A percentile compares a stretch with the other conserved stretches of the same genome.
Evolutionary conservation across 2,888 invertebrate species (phyloP).

Genomic region (Chelonus formosanus): DNA sequence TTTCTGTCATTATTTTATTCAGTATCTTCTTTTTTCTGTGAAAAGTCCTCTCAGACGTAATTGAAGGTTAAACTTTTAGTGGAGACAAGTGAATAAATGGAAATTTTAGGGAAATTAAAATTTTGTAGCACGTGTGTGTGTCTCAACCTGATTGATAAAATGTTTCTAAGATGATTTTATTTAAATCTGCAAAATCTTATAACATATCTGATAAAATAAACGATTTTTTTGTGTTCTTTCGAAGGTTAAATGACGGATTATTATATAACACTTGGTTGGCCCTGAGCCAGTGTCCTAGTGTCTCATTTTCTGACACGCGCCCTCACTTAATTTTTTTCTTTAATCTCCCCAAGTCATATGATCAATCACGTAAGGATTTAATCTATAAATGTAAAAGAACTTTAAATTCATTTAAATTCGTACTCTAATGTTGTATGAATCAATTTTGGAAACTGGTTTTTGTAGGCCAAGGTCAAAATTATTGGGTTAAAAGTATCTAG

Average conservation of each 20-base stretch:
- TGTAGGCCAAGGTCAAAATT: neutral
- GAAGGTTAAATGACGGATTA: slow-evolving; percentile 30
- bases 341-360: neutral
- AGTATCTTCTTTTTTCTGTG: no score
- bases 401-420: neutral
- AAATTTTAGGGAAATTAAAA: no score
- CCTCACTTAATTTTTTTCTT: slow-evolving; percentile 12
- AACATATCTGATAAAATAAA: neutral
- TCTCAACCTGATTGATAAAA: no score
- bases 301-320: slow-evolving; percentile 36
- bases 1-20: neutral
- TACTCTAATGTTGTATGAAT: neutral
- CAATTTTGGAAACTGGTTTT: neutral
- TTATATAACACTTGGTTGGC: slow-evolving; percentile 52
- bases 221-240: slow-evolving; percentile 12
- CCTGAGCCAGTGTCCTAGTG: slow-evolving; percentile 50
- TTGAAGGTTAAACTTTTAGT: no score
- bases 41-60: no score
- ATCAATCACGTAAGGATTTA: neutral
- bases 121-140: no score
- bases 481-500: neutral
- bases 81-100: no score
- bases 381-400: neutral
- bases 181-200: no score
- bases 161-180: no score